Conservation (phyloP, 2,797 vertebrate species). For the Semaprochilodus insignis region DNA sequence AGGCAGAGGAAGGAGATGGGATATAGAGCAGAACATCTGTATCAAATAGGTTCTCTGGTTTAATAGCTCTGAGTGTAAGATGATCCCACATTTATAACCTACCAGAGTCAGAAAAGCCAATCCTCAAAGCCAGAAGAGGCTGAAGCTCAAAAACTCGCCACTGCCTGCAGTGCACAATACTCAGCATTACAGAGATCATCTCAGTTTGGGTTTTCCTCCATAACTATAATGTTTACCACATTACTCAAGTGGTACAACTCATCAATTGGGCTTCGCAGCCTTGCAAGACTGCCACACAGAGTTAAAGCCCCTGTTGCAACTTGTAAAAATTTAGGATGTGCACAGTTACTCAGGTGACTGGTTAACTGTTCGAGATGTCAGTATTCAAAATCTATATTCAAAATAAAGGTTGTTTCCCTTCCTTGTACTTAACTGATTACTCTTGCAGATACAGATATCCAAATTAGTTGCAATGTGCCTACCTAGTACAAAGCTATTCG, state of each 20-base stretch:
- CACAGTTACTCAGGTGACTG: too few species aligned
- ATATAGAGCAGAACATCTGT: slow-evolving; percentile 64
- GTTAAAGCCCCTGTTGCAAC: too few species aligned
- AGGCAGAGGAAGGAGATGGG: slow-evolving; percentile 48
- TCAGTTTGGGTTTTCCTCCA: background rate
- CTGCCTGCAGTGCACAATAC: background rate
- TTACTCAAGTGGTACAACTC: background rate
- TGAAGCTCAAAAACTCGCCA: background rate
- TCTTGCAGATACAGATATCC: too few species aligned
- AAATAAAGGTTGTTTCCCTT: too few species aligned
- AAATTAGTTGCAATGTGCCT: too few species aligned
- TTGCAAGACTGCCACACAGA: background rate
- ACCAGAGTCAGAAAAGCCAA: slow-evolving; percentile 13
- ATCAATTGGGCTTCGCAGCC: background rate
- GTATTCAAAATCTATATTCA: too few species aligned
- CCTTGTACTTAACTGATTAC: too few species aligned
- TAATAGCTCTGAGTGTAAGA: slow-evolving; percentile 63
- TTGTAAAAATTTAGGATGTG: too few species aligned
- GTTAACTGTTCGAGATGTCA: too few species aligned
- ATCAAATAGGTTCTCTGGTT: slow-evolving; percentile 64
- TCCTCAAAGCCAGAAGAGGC: background rate
- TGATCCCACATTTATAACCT: slow-evolving; percentile 64
- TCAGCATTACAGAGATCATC: background rate
- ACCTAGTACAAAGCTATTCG: too few species aligned
- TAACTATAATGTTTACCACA: background rate